Base-by-base conservation (phyloP, 2,797 vertebrate genomes). In the Tragopan temminckii region DNA sequence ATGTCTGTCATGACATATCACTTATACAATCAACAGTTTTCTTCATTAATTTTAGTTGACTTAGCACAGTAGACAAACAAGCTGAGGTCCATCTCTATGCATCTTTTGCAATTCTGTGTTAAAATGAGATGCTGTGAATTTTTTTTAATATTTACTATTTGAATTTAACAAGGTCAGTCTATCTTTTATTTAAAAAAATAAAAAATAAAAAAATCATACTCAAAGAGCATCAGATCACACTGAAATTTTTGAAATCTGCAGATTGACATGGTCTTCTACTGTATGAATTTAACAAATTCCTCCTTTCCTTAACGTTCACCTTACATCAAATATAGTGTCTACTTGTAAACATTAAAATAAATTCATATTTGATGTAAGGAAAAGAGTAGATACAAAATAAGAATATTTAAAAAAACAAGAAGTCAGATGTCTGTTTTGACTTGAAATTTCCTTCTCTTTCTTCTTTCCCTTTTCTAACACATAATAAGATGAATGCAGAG, bases 401-500 rank as follows among this genome's bases (percentile, higher is more conserved):
- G 82, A 76, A 69, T 35, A 21, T 1, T 13, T 35, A n/a, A 29
- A 1, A 25, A 59, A 46, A 19, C 42, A 43, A 21, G 45, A 33
- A 14, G 33, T 23, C 0, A 2, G 4, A 24, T 33, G 45, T 84
- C 16, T 18, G 5, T 42, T 40, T 58, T 59, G 9, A 52, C 6
- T 3, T n/a, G 2, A 63, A 87, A n/a, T 63, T 50, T 85, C 5
- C 11, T 52, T 69, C 13, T 58, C 1, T 36, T 85, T 82, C 5
- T 3, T 13, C 4, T 61, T 61, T 61, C 1, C 4, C 0, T 1
- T 62, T 86, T 13, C 4, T 42, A 4, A 8, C 10, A 45, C 5
- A 24, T 20, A 59, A 33, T 24, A 45, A 5, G 31, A 61, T 68
- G 7, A 42, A 16, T 8, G 21, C 1, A 79, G 48, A 79, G 1